Conservation (phyloP, 2,797 vertebrate genomes). For the Mormyrus proboscirostris region DNA sequence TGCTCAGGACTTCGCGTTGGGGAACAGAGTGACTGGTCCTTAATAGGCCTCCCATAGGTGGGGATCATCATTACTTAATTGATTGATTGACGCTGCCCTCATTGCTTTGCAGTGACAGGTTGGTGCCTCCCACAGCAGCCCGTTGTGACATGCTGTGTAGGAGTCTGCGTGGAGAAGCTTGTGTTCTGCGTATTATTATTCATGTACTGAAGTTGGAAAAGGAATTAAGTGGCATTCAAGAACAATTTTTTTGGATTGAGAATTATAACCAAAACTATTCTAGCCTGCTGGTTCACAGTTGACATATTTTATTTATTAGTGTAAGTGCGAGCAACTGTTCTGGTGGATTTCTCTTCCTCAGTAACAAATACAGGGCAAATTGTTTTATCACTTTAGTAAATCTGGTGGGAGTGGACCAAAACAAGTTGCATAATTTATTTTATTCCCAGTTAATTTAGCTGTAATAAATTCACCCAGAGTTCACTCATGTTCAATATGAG, state of each 20-base stretch:
- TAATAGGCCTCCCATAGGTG: background rate
- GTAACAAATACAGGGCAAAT: background rate
- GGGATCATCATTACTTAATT: background rate
- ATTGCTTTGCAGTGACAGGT: background rate
- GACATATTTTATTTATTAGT: background rate
- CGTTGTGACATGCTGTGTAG: background rate
- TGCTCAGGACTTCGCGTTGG: background rate
- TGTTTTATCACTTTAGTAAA: background rate
- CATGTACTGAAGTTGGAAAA: background rate
- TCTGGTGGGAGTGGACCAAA: background rate
- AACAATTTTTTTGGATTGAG: background rate
- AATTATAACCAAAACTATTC: background rate
- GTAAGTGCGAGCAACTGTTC: background rate
- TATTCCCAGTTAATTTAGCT: background rate
- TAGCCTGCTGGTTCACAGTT: background rate
- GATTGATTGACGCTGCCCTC: background rate
- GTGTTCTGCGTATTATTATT: background rate
- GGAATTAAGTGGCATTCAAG: background rate
- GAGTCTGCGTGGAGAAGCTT: background rate
- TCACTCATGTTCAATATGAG: background rate
- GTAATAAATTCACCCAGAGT: background rate
- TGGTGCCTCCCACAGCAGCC: background rate
- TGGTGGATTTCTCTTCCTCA: background rate
- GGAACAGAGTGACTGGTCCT: background rate
- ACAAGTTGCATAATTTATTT: background rate